Conservation (phyloP, 2,888 invertebrate genomes). For the Andrena fulva region DNA sequence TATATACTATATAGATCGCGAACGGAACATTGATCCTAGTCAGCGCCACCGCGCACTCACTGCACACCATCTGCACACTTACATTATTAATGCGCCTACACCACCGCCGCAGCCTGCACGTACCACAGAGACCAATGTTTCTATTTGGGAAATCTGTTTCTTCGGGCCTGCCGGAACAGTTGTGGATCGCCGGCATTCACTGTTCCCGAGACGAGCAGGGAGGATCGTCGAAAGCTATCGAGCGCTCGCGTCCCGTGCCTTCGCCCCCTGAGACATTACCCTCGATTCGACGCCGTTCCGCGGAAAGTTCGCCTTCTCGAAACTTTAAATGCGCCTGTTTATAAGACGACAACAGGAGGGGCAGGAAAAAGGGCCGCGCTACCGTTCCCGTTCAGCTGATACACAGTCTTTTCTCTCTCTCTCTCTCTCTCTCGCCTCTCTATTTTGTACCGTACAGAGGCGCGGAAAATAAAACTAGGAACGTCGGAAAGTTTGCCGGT, state of each 20-base stretch:
- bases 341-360: slow-evolving; percentile 16
- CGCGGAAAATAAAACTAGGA: slow-evolving; percentile 22
- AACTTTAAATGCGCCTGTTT: slow-evolving; percentile 24
- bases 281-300: slow-evolving; percentile 14
- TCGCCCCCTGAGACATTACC: slow-evolving; percentile 1
- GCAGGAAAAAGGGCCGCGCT: background rate
- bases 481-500: slow-evolving; percentile 25
- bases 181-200: background rate
- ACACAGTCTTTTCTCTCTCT: background rate
- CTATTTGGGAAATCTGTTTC: slow-evolving; percentile 69
- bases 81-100: slow-evolving; percentile 82
- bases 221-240: background rate
- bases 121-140: slow-evolving; percentile 60
- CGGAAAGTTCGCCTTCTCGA: slow-evolving; percentile 1
- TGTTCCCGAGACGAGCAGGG: background rate
- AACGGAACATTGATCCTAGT: slow-evolving; percentile 81
- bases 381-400: slow-evolving; percentile 1
- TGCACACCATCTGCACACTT: slow-evolving; percentile 79
- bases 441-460: background rate
- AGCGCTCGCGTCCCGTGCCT: background rate
- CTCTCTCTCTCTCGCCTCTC: background rate
- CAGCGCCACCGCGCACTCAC: slow-evolving; percentile 77
- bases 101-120: slow-evolving; percentile 62
- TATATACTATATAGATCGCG: slow-evolving; percentile 68
- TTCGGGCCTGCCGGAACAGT: slow-evolving; percentile 33